Conservation (phyloP, 2,797 vertebrate species). For the Neopelma chrysocephalum region DNA sequence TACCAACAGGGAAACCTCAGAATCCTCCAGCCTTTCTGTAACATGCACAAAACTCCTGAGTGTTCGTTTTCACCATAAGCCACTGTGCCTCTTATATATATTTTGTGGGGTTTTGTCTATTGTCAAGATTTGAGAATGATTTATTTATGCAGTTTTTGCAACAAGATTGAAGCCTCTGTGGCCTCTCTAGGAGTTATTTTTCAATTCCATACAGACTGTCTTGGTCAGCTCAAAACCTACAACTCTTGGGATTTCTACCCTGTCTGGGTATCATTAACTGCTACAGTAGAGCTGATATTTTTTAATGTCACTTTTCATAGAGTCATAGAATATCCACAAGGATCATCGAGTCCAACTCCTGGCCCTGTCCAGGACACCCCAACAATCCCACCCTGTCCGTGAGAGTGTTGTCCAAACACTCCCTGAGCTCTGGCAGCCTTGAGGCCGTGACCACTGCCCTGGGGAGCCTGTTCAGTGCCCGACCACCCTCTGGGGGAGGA, state of each 20-base stretch:
- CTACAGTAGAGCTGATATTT: neutral
- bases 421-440: neutral
- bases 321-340: neutral
- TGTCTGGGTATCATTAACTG: neutral
- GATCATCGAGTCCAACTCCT: rapidly evolving
- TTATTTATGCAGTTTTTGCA: neutral
- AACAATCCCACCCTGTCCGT: neutral
- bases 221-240: neutral
- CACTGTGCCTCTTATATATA: neutral
- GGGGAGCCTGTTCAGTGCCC: neutral
- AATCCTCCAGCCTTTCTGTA: neutral
- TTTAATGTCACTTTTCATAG: neutral
- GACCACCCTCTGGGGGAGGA: neutral
- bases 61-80: neutral
- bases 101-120: no score
- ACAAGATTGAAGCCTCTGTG: neutral
- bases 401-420: rapidly evolving
- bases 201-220: neutral
- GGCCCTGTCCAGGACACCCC: neutral
- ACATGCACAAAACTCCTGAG: neutral
- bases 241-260: neutral
- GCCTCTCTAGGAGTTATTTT: neutral
- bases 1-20: neutral
- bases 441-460: neutral
- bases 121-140: neutral